phyloP scores from a whole-genome alignment of 1,140 invertebrate genomes.

The Macrobrachium rosenbergii region DNA sequence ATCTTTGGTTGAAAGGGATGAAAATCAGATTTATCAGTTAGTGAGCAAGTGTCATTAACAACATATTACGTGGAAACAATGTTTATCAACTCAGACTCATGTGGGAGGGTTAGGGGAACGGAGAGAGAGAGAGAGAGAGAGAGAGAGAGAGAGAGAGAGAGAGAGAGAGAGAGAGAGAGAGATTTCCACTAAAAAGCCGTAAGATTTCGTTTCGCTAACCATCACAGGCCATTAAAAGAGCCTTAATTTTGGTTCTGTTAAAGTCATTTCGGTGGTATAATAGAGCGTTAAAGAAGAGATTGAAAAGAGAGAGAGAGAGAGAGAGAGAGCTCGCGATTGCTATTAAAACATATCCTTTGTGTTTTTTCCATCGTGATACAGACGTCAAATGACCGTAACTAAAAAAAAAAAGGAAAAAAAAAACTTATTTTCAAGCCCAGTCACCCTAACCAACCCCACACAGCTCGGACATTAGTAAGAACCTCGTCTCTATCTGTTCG shows the following conservation, averaged over 20 bases:
- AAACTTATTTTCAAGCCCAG: too few species aligned
- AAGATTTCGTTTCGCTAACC: background rate
- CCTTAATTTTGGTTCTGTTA: background rate
- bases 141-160: too few species aligned
- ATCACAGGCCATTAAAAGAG: too few species aligned
- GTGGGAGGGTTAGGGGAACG: too few species aligned
- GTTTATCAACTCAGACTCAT: background rate
- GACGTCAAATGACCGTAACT: background rate
- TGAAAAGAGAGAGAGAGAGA: background rate
- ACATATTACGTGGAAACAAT: background rate
- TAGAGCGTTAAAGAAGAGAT: background rate
- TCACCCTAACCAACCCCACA: too few species aligned
- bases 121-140: background rate
- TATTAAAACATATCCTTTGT: background rate
- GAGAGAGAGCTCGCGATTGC: background rate
- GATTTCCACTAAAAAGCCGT: background rate
- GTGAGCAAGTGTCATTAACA: background rate
- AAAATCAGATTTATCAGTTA: too few species aligned
- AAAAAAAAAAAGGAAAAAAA: background rate
- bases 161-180: too few species aligned
- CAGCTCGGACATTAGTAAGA: background rate
- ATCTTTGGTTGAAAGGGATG: too few species aligned
- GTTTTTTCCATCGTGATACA: background rate
- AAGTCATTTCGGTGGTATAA: background rate
- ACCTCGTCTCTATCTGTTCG: constrained; percentile 32